These are phyloP conservation scores for Oikopleura dioica DNA, from an alignment of 23 tunicate genomes.

Conservation along the genomic window DNA sequence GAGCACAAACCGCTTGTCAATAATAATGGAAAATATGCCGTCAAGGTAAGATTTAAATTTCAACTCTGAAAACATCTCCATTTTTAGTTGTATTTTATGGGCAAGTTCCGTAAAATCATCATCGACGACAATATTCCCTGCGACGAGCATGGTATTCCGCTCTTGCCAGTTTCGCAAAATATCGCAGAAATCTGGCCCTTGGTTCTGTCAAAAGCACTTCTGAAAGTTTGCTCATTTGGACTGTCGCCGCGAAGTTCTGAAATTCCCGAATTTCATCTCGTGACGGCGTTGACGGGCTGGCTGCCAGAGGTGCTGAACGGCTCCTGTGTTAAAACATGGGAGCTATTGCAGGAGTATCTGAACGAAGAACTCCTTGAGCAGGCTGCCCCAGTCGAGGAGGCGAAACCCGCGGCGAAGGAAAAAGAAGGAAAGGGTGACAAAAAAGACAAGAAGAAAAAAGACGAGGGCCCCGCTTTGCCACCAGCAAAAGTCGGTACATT, in stretches of 20 bases:
- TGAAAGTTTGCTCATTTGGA: background rate
- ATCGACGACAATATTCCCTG: slow-evolving; percentile 1
- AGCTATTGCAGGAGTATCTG: background rate
- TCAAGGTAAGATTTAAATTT: too few relatives aligned
- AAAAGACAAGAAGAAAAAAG: slow-evolving; percentile 11
- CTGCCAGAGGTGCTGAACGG: background rate
- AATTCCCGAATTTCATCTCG: background rate
- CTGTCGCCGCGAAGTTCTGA: background rate
- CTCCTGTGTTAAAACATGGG: background rate
- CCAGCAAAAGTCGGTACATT: background rate
- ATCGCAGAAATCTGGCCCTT: background rate
- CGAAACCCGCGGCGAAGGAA: too few relatives aligned
- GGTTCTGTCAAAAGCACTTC: background rate
- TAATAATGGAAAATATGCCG: background rate
- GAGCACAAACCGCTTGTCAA: slow-evolving; percentile 4
- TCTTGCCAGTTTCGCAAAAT: background rate
- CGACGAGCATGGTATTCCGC: background rate
- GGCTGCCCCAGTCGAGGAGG: too few relatives aligned
- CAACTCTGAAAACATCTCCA: too few relatives aligned
- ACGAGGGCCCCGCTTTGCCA: background rate
- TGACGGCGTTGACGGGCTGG: slow-evolving; percentile 5
- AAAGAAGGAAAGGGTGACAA: background rate
- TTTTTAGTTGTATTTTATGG: background rate
- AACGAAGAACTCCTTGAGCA: too few relatives aligned
- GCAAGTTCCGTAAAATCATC: background rate